Evolutionary conservation across 1,140 invertebrate genomes (phyloP).

Genomic region (Scylla paramamosain): DNA sequence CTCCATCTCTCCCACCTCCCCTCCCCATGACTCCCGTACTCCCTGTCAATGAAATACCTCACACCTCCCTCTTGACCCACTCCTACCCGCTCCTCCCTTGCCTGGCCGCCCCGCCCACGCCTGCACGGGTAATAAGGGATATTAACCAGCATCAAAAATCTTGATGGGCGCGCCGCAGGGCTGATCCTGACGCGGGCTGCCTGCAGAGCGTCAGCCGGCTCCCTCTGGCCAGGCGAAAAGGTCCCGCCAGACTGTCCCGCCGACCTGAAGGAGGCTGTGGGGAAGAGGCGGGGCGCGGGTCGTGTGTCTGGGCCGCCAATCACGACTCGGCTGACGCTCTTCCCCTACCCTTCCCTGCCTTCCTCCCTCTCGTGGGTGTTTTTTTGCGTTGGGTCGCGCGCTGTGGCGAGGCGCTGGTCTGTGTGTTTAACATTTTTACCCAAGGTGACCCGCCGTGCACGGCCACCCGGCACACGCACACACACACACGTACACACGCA

Average conservation of each 20-base stretch:
- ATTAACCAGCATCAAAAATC: constrained; percentile 57
- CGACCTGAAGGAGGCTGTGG: no score
- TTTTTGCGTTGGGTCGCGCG: constrained; percentile 30
- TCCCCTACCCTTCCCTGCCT: no score
- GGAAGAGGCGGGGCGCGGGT: no score
- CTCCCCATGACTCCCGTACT: neutral
- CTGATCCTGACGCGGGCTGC: no score
- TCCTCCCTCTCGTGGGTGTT: neutral
- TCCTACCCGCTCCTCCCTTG: neutral
- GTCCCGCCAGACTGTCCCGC: no score
- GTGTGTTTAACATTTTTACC: constrained; percentile 64
- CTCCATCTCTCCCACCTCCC: neutral
- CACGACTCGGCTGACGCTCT: no score
- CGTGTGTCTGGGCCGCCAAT: no score
- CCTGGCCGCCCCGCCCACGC: neutral
- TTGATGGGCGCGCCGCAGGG: constrained; percentile 39
- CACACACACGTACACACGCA: constrained; percentile 19
- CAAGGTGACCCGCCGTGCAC: constrained; percentile 57
- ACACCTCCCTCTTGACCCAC: neutral
- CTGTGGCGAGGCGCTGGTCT: neutral
- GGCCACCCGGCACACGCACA: neutral
- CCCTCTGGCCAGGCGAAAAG: no score
- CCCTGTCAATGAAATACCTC: neutral
- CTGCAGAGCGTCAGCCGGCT: no score
- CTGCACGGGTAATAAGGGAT: neutral